These are phyloP conservation scores for Mesitornis unicolor DNA, from an alignment of 2,113 vertebrate genomes.

Conservation along the genomic window DNA sequence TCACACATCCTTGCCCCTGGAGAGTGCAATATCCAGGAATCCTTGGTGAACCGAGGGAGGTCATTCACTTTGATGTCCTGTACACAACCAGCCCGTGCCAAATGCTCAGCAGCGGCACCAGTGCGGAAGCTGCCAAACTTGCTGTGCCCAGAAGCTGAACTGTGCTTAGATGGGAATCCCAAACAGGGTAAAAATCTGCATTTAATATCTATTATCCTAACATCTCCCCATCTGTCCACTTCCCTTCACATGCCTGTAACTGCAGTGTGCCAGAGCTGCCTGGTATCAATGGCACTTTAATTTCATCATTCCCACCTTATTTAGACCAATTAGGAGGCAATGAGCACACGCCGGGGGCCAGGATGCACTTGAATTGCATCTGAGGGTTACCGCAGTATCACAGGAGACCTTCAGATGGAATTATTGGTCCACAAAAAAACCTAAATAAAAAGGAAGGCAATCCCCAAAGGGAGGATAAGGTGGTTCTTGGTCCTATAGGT, in stretches of 20 bases:
- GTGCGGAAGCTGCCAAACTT: background rate
- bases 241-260: background rate
- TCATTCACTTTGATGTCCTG: background rate
- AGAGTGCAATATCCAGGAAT: background rate
- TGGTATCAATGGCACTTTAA: constrained; percentile 56
- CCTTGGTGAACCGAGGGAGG: background rate
- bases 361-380: constrained; percentile 58
- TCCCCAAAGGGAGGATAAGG: constrained; percentile 16
- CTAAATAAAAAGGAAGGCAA: constrained; percentile 22
- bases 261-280: background rate
- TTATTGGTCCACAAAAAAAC: background rate
- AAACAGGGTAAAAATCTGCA: constrained; percentile 16
- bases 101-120: background rate
- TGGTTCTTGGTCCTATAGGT: constrained; percentile 3
- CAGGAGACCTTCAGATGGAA: constrained; percentile 41
- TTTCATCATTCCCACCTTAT: constrained; percentile 67
- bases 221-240: constrained; percentile 57
- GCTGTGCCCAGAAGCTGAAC: background rate
- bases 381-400: constrained; percentile 43
- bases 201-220: constrained; percentile 55
- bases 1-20: background rate
- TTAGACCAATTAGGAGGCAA: constrained; percentile 66
- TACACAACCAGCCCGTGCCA: background rate
- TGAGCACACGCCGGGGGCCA: constrained; percentile 21
- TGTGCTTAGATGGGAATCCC: background rate